phyloP scores from a whole-genome alignment of 2,797 vertebrate genomes.

The Tadarida brasiliensis region DNA sequence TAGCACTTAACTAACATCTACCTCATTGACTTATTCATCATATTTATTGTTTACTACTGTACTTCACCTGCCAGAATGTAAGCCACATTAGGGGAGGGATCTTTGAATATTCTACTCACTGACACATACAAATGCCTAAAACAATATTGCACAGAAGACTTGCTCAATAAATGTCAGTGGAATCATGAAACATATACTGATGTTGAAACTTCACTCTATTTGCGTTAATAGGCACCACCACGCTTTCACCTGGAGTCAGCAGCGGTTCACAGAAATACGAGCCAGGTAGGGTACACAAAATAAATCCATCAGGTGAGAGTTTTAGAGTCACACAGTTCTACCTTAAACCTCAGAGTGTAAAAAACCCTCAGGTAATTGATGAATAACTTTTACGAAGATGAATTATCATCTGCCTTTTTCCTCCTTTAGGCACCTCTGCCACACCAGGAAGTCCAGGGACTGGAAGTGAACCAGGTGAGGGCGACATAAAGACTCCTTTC shows the following conservation, averaged over 20 bases:
- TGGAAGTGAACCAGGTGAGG: not conserved
- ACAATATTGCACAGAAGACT: not conserved
- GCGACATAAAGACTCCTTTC: not conserved
- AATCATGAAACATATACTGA: not conserved
- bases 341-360: not conserved
- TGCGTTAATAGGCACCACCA: not conserved
- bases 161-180: not conserved
- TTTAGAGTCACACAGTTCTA: not conserved
- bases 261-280: not conserved
- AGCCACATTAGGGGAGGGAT: no score
- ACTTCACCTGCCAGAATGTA: not conserved
- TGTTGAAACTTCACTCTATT: not conserved
- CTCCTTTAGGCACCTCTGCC: not conserved
- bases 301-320: not conserved
- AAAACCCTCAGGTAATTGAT: not conserved
- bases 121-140: not conserved
- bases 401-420: not conserved
- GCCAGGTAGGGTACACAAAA: not conserved
- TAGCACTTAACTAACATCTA: no score
- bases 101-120: not conserved
- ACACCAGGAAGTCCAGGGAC: not conserved
- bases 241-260: not conserved
- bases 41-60: not conserved
- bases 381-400: no score
- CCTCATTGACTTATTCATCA: not conserved